A percentile compares a stretch with the other conserved stretches of the same genome.
Conservation (phyloP, 2,113 vertebrate genomes). For the Eolophus roseicapilla region DNA sequence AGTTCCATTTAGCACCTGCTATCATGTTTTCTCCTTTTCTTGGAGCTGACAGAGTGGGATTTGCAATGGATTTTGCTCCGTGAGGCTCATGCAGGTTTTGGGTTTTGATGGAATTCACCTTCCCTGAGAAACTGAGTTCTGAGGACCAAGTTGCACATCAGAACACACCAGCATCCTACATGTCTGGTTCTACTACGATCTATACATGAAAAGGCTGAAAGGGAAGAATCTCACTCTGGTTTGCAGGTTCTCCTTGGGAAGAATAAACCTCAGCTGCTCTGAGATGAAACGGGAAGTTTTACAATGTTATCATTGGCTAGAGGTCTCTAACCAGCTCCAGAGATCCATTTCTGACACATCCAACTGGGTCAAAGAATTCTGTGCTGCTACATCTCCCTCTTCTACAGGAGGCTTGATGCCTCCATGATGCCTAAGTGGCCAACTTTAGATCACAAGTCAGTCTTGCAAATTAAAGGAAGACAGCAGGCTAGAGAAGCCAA, state of each 20-base stretch:
- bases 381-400: neutral
- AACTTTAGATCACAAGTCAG: neutral
- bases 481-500: neutral
- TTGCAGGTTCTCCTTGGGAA: neutral
- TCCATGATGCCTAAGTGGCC: neutral
- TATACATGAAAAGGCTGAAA: neutral
- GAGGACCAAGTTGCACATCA: neutral
- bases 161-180: accelerated
- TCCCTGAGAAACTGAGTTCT: neutral
- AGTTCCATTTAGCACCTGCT: neutral
- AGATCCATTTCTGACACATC: neutral
- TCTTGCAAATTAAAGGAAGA: conserved; percentile 2
- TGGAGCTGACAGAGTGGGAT: neutral
- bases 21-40: neutral
- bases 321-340: neutral
- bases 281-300: neutral
- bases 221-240: neutral
- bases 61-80: neutral
- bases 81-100: neutral
- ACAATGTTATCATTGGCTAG: neutral
- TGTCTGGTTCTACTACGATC: neutral
- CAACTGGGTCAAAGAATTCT: neutral
- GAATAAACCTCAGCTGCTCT: neutral
- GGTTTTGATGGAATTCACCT: neutral
- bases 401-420: neutral